Conservation (phyloP, 2,113 vertebrate genomes). For the Apodemus sylvaticus region DNA sequence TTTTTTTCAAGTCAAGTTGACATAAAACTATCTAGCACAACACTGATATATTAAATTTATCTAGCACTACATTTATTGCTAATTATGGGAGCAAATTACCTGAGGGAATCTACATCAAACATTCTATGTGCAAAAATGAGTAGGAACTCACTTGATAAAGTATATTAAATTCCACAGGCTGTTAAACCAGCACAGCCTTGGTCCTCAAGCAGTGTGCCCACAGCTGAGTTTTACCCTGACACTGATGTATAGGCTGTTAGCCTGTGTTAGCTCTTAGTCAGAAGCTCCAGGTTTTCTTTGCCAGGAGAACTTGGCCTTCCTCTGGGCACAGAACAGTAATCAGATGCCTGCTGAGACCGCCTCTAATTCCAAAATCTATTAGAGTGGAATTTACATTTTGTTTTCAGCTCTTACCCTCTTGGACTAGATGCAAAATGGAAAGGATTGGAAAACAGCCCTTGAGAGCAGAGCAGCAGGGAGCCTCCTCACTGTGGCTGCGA, state of each 20-base stretch:
- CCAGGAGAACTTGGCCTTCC: neutral
- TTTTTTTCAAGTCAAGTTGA: neutral
- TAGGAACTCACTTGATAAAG: neutral
- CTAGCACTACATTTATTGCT: neutral
- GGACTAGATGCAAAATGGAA: neutral
- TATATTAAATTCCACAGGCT: neutral
- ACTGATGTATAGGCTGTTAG: neutral
- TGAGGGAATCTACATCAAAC: neutral
- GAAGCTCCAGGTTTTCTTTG: neutral
- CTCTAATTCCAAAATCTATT: slow-evolving; percentile 14
- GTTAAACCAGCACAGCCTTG: neutral
- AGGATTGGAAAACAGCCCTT: slow-evolving; percentile 41
- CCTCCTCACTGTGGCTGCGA: neutral
- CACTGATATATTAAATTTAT: neutral
- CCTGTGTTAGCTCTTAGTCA: neutral
- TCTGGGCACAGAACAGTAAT: neutral
- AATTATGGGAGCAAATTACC: neutral
- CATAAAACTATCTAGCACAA: neutral
- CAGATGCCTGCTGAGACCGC: neutral
- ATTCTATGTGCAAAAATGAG: neutral
- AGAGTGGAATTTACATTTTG: neutral
- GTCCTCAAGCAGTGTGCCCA: neutral
- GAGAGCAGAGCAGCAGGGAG: neutral
- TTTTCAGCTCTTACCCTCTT: neutral
- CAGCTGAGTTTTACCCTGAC: neutral